A percentile compares a stretch with the other conserved stretches of the same genome.
Evolutionary conservation across 2,113 vertebrate genomes (phyloP).

Genomic region (Zapus hudsonius): DNA sequence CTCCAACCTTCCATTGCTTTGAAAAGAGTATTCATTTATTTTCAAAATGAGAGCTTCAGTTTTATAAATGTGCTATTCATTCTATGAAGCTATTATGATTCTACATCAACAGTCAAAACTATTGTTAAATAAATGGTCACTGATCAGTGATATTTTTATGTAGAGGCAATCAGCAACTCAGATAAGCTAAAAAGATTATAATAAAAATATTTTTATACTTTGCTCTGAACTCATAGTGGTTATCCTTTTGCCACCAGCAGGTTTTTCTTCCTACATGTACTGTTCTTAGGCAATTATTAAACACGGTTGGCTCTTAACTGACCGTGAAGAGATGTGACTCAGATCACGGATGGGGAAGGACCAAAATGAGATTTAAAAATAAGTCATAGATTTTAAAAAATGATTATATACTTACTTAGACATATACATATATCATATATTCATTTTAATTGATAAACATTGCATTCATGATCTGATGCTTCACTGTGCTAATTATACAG

Average conservation of each 20-base stretch:
- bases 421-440: neutral
- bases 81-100: slow-evolving; percentile 48
- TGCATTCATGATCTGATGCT: neutral
- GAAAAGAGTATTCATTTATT: slow-evolving; percentile 44
- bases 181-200: slow-evolving; percentile 28
- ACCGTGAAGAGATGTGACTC: slow-evolving; percentile 49
- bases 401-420: neutral
- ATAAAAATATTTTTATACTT: slow-evolving; percentile 59
- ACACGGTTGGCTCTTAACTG: slow-evolving; percentile 38
- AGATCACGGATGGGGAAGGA: slow-evolving; percentile 48
- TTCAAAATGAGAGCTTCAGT: slow-evolving; percentile 45
- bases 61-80: slow-evolving; percentile 39
- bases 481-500: neutral
- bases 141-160: slow-evolving; percentile 21
- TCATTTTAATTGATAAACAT: slow-evolving; percentile 40
- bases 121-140: slow-evolving; percentile 38
- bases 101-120: slow-evolving; percentile 35
- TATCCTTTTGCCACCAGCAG: slow-evolving; percentile 39
- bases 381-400: slow-evolving; percentile 40
- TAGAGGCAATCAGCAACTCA: slow-evolving; percentile 16
- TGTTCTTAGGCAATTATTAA: slow-evolving; percentile 66
- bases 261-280: slow-evolving; percentile 43
- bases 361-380: slow-evolving; percentile 43
- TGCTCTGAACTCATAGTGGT: neutral
- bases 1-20: slow-evolving; percentile 34